These are phyloP conservation scores for Cheirogaleus major DNA, from an alignment of 2,797 vertebrate genomes.

Conservation along the genomic window DNA sequence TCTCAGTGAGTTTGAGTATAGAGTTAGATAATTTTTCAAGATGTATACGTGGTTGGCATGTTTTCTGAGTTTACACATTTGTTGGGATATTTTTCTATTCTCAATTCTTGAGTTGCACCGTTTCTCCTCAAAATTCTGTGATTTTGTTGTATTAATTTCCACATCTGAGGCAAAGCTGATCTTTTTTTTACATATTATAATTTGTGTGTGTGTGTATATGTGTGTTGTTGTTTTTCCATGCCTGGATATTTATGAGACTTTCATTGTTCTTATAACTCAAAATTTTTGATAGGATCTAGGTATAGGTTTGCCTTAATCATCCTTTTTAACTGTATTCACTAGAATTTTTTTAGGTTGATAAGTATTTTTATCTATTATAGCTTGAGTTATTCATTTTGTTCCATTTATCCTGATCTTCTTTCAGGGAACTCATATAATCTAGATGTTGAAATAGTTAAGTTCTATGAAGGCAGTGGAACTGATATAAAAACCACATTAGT, in stretches of 20 bases:
- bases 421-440: neutral
- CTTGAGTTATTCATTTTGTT: neutral
- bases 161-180: neutral
- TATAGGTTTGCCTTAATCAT: neutral
- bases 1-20: neutral
- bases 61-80: neutral
- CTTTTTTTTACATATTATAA: neutral
- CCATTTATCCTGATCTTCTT: neutral
- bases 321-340: neutral
- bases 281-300: neutral
- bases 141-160: neutral
- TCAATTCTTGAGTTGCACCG: neutral
- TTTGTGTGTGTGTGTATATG: neutral
- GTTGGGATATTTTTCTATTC: neutral
- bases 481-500: neutral
- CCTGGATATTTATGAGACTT: neutral
- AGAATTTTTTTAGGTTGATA: neutral
- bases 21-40: constrained; percentile 25
- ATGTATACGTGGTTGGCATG: neutral
- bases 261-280: neutral
- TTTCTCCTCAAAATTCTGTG: neutral
- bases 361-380: neutral
- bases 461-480: neutral
- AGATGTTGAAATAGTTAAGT: neutral
- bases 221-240: neutral